phyloP scores from a whole-genome alignment of 2,888 invertebrate genomes.

The Tetranychus truncatus region DNA sequence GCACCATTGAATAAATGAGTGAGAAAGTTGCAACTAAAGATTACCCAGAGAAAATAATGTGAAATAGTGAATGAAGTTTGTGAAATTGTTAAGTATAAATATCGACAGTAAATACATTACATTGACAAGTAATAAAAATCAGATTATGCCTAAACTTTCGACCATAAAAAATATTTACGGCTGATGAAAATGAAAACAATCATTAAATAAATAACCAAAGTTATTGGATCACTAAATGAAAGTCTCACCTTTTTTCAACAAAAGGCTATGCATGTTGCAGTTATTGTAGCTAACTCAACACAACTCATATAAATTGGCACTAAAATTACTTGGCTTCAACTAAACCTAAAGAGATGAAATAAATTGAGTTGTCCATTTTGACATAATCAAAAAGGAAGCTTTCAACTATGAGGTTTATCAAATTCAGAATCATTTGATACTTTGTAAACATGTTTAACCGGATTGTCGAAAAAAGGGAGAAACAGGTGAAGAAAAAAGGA shows the following conservation, averaged over 20 bases:
- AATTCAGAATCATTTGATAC: neutral
- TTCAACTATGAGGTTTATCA: neutral
- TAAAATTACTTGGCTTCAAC: too few species aligned
- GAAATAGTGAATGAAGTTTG: neutral
- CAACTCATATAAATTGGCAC: too few species aligned
- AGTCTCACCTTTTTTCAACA: too few species aligned
- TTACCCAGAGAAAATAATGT: neutral
- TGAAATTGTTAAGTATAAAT: neutral
- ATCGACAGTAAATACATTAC: neutral
- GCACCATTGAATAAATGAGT: neutral
- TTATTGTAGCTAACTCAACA: too few species aligned
- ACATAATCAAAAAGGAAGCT: neutral
- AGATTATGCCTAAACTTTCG: neutral
- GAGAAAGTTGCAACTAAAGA: neutral
- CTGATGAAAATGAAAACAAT: neutral
- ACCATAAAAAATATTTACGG: neutral
- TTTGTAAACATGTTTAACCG: neutral
- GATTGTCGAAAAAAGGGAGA: neutral
- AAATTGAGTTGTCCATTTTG: neutral
- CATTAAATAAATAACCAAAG: neutral
- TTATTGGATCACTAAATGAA: neutral
- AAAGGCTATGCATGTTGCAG: too few species aligned
- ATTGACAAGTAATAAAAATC: neutral
- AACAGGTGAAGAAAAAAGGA: neutral
- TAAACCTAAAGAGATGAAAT: neutral